Conservation (phyloP, 30 jellyfish, hydroid and myxozoan genomes). For the Pseudorhiza aurosa region DNA sequence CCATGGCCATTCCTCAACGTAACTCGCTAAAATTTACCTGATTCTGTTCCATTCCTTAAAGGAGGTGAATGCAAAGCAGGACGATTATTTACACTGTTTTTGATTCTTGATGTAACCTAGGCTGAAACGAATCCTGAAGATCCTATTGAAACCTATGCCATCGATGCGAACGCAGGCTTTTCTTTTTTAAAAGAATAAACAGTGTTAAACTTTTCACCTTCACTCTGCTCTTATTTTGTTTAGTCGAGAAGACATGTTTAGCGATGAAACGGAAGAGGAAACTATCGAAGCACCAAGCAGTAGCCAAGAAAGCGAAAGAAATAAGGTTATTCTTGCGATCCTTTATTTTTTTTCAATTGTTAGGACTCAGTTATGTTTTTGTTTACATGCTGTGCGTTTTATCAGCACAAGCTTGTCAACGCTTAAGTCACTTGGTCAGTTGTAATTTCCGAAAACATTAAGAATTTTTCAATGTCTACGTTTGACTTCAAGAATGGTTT, state of each 20-base stretch:
- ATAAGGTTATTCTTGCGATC: neutral
- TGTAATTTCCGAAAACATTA: no score
- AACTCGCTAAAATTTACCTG: no score
- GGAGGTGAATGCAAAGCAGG: no score
- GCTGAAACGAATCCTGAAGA: no score
- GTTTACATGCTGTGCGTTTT: neutral
- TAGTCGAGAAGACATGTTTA: conserved; percentile 14
- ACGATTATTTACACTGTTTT: no score
- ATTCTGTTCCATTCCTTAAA: no score
- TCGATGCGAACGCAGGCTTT: neutral
- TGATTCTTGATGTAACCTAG: no score
- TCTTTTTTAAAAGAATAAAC: neutral
- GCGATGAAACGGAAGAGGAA: conserved; percentile 2
- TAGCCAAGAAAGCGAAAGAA: conserved; percentile 8
- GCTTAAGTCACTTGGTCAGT: neutral
- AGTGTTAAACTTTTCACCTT: neutral
- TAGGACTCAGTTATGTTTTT: neutral
- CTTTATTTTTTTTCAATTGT: neutral
- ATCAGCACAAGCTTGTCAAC: no score
- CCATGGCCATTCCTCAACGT: no score
- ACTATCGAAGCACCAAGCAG: neutral
- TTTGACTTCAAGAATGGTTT: no score
- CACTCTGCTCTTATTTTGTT: neutral
- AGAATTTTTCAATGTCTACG: no score
- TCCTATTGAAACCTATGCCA: no score